Conservation (phyloP, 2,888 invertebrate genomes). For the Drosophila sordidula region DNA sequence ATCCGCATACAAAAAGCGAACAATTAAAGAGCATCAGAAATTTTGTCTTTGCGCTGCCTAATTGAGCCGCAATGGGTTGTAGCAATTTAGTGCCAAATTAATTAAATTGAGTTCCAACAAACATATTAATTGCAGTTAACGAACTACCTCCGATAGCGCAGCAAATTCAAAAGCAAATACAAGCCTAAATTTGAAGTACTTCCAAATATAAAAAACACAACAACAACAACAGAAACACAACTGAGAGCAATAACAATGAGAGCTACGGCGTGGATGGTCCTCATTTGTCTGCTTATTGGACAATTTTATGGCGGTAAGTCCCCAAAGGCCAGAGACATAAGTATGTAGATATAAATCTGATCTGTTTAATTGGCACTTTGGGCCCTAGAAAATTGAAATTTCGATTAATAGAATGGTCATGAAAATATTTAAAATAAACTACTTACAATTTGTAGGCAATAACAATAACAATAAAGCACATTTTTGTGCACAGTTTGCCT, state of each 20-base stretch:
- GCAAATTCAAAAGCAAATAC: constrained; percentile 28
- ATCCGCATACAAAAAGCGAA: constrained; percentile 27
- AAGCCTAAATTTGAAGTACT: constrained; percentile 31
- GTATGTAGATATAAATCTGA: constrained; percentile 14
- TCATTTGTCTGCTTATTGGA: constrained; percentile 66
- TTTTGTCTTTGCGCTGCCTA: constrained; percentile 54
- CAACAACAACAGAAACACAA: constrained; percentile 1
- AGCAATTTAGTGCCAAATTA: constrained; percentile 61
- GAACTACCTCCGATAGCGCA: constrained; percentile 68
- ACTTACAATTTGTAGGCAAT: too few species aligned
- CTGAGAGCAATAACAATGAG: constrained; percentile 52
- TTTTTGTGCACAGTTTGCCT: too few species aligned
- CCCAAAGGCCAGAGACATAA: neutral
- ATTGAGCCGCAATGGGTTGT: constrained; percentile 40
- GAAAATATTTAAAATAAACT: too few species aligned
- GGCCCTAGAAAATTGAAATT: neutral
- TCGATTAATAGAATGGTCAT: neutral
- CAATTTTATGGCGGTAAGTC: constrained; percentile 64
- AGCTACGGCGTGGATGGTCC: constrained; percentile 53
- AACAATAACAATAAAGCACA: too few species aligned
- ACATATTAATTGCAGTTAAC: constrained; percentile 79
- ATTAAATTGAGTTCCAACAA: constrained; percentile 50
- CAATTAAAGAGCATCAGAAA: constrained; percentile 6
- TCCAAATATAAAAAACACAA: constrained; percentile 19
- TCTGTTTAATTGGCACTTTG: constrained; percentile 35